Conservation (phyloP, 2,888 invertebrate species). For the Parthenolecanium corni region DNA sequence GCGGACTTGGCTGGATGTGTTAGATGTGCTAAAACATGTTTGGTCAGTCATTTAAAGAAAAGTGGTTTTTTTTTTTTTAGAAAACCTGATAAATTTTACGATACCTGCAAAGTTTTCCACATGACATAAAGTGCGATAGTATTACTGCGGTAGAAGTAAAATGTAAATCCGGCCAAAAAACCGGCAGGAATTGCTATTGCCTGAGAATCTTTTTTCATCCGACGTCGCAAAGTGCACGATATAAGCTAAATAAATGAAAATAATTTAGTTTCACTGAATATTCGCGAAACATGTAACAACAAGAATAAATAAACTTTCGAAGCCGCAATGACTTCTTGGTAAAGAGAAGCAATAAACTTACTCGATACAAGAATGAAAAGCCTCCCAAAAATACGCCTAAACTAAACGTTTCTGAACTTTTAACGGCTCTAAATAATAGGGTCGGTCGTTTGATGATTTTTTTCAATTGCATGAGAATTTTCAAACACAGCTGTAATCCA, state of each 20-base stretch:
- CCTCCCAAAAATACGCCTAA: conserved; percentile 57
- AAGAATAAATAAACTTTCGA: neutral
- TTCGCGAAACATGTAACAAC: neutral
- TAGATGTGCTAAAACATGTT: too few relatives aligned
- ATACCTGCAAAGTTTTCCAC: conserved; percentile 72
- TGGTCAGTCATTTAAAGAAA: too few relatives aligned
- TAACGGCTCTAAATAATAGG: conserved; percentile 43
- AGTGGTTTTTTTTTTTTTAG: too few relatives aligned
- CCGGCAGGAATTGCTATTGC: conserved; percentile 58
- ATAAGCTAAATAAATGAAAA: conserved; percentile 42
- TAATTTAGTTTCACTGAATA: neutral
- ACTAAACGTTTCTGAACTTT: conserved; percentile 46
- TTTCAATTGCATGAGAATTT: conserved; percentile 47
- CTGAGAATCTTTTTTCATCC: conserved; percentile 49
- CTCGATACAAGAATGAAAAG: conserved; percentile 56
- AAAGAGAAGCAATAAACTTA: conserved; percentile 36
- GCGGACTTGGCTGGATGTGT: too few relatives aligned
- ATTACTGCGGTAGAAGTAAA: conserved; percentile 61
- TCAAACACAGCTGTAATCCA: conserved; percentile 49
- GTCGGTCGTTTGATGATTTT: conserved; percentile 45
- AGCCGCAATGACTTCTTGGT: too few relatives aligned
- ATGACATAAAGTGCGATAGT: conserved; percentile 69
- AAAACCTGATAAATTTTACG: too few relatives aligned
- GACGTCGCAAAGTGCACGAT: conserved; percentile 54
- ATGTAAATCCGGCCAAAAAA: conserved; percentile 55